A percentile compares a stretch with the other conserved stretches of the same genome.
These are phyloP conservation scores for Pangasius mekongensis DNA, from an alignment of 2,797 vertebrate genomes.

Conservation along the genomic window DNA sequence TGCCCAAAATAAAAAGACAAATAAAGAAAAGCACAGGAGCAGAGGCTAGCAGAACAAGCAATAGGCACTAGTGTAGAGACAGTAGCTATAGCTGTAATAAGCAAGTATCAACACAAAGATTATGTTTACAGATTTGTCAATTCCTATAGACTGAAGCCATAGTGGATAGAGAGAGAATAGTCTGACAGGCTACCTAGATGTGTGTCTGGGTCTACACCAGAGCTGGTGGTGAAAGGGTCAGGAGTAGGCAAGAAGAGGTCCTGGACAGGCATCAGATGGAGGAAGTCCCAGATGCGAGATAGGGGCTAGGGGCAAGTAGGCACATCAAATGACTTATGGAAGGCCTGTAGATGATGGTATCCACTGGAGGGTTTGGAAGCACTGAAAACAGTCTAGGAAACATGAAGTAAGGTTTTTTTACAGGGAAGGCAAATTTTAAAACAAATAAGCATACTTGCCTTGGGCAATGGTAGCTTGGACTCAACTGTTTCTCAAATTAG, in stretches of 20 bases:
- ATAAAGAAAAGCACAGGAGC: neutral
- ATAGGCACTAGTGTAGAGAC: neutral
- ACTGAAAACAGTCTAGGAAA: neutral
- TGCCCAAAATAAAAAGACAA: neutral
- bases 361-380: neutral
- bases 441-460: neutral
- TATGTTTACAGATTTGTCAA: neutral
- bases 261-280: neutral
- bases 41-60: neutral
- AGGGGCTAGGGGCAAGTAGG: neutral
- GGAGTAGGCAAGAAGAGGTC: slow-evolving; percentile 42
- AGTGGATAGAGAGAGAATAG: neutral
- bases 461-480: neutral
- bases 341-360: neutral
- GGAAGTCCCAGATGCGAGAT: neutral
- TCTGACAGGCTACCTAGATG: neutral
- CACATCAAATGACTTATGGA: neutral
- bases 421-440: neutral
- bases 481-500: neutral
- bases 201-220: neutral
- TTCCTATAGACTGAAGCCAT: neutral
- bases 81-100: neutral
- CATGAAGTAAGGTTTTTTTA: neutral
- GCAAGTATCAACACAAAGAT: neutral
- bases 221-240: slow-evolving; percentile 53